Base-by-base conservation (phyloP, 35 echinoderm and acorn worm species). In the Ptychodera flava region DNA sequence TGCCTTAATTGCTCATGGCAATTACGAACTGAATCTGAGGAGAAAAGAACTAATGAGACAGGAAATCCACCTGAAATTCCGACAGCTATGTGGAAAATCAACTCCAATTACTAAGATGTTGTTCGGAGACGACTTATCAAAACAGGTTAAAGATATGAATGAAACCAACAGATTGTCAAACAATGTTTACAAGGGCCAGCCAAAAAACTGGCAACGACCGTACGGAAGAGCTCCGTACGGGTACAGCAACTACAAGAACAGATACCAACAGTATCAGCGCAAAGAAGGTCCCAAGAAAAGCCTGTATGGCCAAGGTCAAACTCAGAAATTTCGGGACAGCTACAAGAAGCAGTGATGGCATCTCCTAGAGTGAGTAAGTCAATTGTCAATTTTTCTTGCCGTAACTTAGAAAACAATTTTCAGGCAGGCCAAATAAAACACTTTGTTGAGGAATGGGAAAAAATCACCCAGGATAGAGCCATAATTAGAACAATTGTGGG, bases 21-120 rank as follows among this genome's bases (percentile, higher is more conserved):
- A 81, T 29, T 32, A 32, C 16, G 87, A 88, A 52, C 37, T 88
- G 14, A 88, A 88, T 82, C 33, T 88, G 36, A 30, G 77, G 6
- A 33, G 87, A 30, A 36, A 36, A 53, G 87, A 88, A 53, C 80
- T 88, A 36, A 81, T 88, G 28, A 88, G 80, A 82, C 87, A 78
- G 16, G 78, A 81, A 28, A 33, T 81, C 30, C 22, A 76, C 0
- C 36, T 29, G 30, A 36, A 88, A 37, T 80, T 38, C 30, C 87
- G 81, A 29, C 36, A 88, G 35, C 32, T 88, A 33, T 88, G 87
- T 36, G 80, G 33, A 35, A 36, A 32, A 1, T n/a, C 1, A 45
- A 79, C 80, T 22, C 87, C 87, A 33, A 88, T 88, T 28, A 88
- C 79, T 0, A 78, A 78, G 1, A 1, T 31, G 77, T 79, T 88